Evolutionary conservation across 2,797 vertebrate genomes (phyloP).

Genomic region (Toxotes lorentzi): DNA sequence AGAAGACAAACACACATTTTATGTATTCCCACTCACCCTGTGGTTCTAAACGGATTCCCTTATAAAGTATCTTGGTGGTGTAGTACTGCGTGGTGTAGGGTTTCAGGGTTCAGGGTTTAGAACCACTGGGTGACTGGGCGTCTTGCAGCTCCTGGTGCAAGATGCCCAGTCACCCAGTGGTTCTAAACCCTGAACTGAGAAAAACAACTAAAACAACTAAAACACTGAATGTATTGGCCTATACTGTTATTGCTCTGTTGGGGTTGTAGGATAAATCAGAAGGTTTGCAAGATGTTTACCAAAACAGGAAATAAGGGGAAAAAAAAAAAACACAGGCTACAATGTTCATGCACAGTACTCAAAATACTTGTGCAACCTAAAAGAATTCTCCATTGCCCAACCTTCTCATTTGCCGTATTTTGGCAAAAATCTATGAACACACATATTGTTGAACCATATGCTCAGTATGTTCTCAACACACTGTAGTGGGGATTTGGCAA

Average conservation of each 20-base stretch:
- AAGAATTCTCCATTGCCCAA: background rate
- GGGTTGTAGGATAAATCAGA: background rate
- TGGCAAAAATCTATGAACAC: constrained; percentile 9
- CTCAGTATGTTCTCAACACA: constrained; percentile 10
- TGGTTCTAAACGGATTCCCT: background rate
- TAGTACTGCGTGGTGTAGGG: too few species aligned
- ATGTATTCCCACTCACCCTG: background rate
- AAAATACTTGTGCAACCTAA: background rate
- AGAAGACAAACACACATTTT: background rate
- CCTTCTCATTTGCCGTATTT: constrained; percentile 11
- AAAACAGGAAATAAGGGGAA: too few species aligned
- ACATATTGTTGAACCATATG: constrained; percentile 49
- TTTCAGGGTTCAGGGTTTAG: too few species aligned
- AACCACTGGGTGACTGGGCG: too few species aligned
- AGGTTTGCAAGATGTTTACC: background rate
- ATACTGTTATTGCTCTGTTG: background rate
- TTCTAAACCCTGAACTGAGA: background rate
- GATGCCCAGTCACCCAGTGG: too few species aligned
- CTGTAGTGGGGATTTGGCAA: constrained; percentile 30
- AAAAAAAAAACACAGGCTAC: too few species aligned
- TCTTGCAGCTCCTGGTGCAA: too few species aligned
- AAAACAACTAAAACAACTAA: background rate
- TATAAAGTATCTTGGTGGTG: too few species aligned
- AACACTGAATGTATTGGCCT: background rate
- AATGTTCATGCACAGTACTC: background rate